Evolutionary conservation across 2,888 invertebrate species (phyloP), one percentile per base, ranked within the genome.

Genomic region (Chorisops tibialis): DNA sequence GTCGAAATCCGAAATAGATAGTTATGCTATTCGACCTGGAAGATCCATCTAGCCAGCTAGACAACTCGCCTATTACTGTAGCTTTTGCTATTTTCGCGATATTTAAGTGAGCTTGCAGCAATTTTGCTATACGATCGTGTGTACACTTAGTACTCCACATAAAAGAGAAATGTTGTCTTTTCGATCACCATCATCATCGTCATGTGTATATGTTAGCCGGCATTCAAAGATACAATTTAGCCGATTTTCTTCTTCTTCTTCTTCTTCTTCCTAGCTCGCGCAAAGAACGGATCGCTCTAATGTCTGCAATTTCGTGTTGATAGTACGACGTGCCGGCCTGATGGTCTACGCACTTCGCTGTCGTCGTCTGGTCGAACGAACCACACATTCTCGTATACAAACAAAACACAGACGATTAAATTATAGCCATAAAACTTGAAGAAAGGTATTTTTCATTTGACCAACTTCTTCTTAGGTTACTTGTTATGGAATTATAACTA

Each of bases 101-200:
- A 50, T 16, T 48, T 48, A n/a, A 11, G 19, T 6, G 18, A n/a
- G n/a, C 6, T 22, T 48, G 48, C n/a, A 48, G 22, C 12, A 45
- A 18, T 37, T 37, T 16, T 37, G 37, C 38, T 14, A 51, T 51
- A 18, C 21, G 19, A 19, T 14, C 37, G 19, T 38, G 19, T 21
- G 38, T 38, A 21, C 37, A 51, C 11, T n/a, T 24, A 22, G 12
- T 9, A 39, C 59, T 50, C 50, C 59, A 60, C 50, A 39, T 60
- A 18, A 21, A 16, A 38, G 30, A 60, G 39, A 50, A 60, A 60
- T 49, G 59, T n/a, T 21, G 18, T 37, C 19, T 52, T 16, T 35
- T 38, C 41, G 37, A 37, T 51, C 51, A 54, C 41, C 21, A 39
- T 11, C 16, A 14, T 11, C 18, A 19, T n/a, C n/a, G n/a, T n/a